Base-by-base conservation (phyloP, 2,113 vertebrate species). In the Sisor rabdophorus region DNA sequence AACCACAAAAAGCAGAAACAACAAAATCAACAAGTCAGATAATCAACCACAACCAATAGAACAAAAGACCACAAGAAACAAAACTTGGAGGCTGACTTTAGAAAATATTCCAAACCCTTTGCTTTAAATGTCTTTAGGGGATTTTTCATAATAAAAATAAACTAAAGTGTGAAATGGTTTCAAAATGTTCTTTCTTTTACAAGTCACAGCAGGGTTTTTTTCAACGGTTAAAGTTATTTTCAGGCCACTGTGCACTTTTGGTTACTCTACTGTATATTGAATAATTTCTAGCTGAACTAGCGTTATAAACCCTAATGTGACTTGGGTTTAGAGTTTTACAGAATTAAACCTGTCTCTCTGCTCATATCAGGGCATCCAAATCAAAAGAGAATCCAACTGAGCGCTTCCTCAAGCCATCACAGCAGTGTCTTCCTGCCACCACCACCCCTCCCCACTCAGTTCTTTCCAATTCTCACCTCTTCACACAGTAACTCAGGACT, bases 351-450 rank as follows among this genome's bases (percentile, higher is more conserved):
- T 72, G 30, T 67, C 20, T 5, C 22, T 50, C 54, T 59, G 63
- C 48, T 61, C 59, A 65, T 63, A 15, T 61, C 13, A 26, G n/a
- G 63, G 24, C 26, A 7, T 58, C 36, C 67, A 68, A 83, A 80
- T 87, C 85, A 86, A 85, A 84, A 81, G 56, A 71, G 54, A 65
- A 69, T 71, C 77, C 77, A 81, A 75, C 83, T 78, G 85, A 73
- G 79, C 19, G 11, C 47, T 82, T 77, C 69, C 48, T 40, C 56
- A 68, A 26, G 60, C 60, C 50, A 40, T 82, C 79, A 72, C 80
- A 79, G 80, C 76, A 76, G 82, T 71, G 30, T 78, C 77, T 81
- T 86, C 82, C 82, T 83, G 80, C 75, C 71, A 78, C 56, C 59
- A 4, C 32, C 32, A 36, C 7, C 32, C 32, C 69, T 40, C 67